Percentiles rank a stretch among this genome's conserved stretches.
phyloP scores from a whole-genome alignment of 2,797 vertebrate genomes.

The Monodelphis domestica region DNA sequence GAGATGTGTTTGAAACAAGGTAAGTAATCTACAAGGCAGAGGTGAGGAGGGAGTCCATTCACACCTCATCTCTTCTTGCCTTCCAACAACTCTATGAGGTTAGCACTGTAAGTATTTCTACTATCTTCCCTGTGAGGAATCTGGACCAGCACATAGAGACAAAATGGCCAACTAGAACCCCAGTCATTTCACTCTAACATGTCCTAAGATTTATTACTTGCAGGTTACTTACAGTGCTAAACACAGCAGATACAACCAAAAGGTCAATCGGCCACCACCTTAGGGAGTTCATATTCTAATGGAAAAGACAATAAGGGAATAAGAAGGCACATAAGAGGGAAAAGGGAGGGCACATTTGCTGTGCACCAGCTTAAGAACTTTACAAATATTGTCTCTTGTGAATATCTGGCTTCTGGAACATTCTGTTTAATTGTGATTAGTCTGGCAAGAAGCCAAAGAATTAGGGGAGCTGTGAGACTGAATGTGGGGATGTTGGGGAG shows the following conservation, averaged over 20 bases:
- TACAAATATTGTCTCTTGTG: background rate
- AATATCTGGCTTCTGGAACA: background rate
- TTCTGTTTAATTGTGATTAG: background rate
- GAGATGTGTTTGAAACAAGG: background rate
- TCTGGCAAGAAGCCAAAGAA: background rate
- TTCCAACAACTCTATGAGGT: background rate
- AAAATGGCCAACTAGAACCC: background rate
- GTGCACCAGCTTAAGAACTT: background rate
- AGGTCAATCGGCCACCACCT: background rate
- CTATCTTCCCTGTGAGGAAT: background rate
- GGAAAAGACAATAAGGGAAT: background rate
- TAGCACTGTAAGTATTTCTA: background rate
- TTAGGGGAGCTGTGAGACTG: background rate
- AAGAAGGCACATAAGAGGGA: background rate
- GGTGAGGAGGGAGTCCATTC: background rate
- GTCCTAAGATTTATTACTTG: background rate
- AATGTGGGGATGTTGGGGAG: background rate
- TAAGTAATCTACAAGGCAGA: background rate
- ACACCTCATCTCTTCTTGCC: background rate
- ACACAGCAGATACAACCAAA: background rate
- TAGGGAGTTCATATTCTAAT: background rate
- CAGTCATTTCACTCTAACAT: background rate
- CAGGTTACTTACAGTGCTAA: background rate
- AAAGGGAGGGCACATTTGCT: background rate
- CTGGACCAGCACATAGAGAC: background rate